Conservation (phyloP, 1,140 invertebrate genomes). For the Drosophila bipectinata region DNA sequence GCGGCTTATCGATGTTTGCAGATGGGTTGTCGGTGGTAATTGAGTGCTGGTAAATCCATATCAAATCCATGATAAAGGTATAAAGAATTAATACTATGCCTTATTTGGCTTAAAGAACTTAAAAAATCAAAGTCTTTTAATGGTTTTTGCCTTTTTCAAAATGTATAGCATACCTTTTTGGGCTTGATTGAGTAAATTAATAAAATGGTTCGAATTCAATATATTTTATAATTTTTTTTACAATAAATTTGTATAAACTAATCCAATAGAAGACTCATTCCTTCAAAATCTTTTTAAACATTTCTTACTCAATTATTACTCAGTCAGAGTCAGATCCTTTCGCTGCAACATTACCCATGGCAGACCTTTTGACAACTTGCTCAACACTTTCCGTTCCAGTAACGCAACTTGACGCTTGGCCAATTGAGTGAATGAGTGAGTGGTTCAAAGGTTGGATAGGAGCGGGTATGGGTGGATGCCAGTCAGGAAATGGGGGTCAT, state of each 20-base stretch:
- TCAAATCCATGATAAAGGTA: slow-evolving; percentile 29
- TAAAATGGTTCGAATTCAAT: too few relatives aligned
- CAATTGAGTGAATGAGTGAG: slow-evolving; percentile 24
- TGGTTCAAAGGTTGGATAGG: slow-evolving; percentile 3
- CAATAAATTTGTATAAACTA: too few relatives aligned
- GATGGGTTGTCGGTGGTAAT: slow-evolving; percentile 37
- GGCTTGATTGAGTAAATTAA: not conserved
- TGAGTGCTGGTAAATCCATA: slow-evolving; percentile 45
- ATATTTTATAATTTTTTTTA: too few relatives aligned
- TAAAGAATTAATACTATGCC: slow-evolving; percentile 9
- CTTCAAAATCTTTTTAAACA: not conserved
- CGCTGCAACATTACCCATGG: slow-evolving; percentile 26
- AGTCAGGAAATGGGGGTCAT: slow-evolving; percentile 25
- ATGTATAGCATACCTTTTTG: slow-evolving; percentile 1
- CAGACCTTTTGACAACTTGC: slow-evolving; percentile 72
- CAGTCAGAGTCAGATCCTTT: slow-evolving; percentile 8
- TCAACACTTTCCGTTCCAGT: slow-evolving; percentile 39
- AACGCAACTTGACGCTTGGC: slow-evolving; percentile 51
- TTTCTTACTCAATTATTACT: slow-evolving; percentile 28
- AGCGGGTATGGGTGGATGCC: not conserved
- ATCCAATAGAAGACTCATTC: too few relatives aligned
- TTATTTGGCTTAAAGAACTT: not conserved
- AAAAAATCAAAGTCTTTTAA: not conserved
- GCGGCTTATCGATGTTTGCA: slow-evolving; percentile 54
- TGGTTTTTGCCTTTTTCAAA: not conserved